These are phyloP conservation scores for Papilio protenor DNA, from an alignment of 2,888 invertebrate genomes.

Conservation along the genomic window DNA sequence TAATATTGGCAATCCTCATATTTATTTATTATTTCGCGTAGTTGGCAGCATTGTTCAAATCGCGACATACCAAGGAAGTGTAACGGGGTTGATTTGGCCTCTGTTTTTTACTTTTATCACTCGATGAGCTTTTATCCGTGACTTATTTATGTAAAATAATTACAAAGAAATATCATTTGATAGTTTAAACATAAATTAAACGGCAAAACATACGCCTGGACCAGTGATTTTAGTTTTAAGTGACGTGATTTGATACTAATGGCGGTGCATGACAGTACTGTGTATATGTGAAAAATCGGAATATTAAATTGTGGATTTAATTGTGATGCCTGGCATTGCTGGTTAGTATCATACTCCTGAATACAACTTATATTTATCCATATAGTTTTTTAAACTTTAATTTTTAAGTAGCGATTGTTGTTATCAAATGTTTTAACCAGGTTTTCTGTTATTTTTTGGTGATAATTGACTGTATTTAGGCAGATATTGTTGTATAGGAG, in stretches of 20 bases:
- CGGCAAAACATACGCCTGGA: constrained; percentile 52
- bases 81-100: constrained; percentile 64
- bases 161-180: constrained; percentile 55
- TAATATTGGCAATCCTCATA: constrained; percentile 54
- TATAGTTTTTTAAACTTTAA: not conserved
- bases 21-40: constrained; percentile 67
- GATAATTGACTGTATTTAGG: constrained; percentile 55
- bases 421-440: not conserved
- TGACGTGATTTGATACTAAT: constrained; percentile 65
- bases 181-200: constrained; percentile 50
- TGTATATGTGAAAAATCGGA: constrained; percentile 69
- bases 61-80: constrained; percentile 57
- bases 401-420: not conserved
- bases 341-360: constrained; percentile 59
- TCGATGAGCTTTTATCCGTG: constrained; percentile 68
- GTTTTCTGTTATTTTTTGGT: constrained; percentile 3
- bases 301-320: constrained; percentile 54
- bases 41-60: constrained; percentile 68
- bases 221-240: constrained; percentile 63
- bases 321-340: constrained; percentile 66
- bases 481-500: constrained; percentile 66
- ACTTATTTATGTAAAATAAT: constrained; percentile 67
- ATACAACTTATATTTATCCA: not conserved
- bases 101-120: constrained; percentile 60
- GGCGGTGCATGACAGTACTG: constrained; percentile 64